Conservation (phyloP, 2,113 vertebrate species). For the Sula dactylatra region DNA sequence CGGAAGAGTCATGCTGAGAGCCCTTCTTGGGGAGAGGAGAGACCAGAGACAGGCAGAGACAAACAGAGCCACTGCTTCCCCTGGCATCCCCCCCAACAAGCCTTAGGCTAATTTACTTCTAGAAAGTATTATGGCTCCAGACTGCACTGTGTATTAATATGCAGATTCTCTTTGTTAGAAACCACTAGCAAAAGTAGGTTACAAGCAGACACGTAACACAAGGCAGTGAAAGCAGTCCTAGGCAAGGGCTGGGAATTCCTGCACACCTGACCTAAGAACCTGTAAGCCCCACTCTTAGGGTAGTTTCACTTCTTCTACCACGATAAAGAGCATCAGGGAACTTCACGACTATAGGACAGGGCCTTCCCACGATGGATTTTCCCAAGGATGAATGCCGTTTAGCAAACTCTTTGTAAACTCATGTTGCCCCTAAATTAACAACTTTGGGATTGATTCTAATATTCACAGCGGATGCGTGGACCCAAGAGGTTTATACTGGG, state of each 20-base stretch:
- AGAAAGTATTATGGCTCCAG: neutral
- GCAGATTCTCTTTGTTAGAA: neutral
- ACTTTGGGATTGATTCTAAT: neutral
- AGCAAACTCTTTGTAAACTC: neutral
- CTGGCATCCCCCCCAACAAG: neutral
- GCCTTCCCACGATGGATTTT: fast-evolving
- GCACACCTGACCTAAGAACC: neutral
- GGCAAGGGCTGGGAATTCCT: neutral
- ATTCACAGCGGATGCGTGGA: neutral
- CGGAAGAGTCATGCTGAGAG: fast-evolving
- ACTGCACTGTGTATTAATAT: neutral
- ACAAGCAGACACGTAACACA: neutral
- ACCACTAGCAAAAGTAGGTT: neutral
- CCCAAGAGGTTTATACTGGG: neutral
- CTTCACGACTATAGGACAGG: neutral
- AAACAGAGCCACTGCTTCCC: neutral
- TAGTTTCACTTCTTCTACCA: neutral
- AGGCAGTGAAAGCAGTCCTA: neutral
- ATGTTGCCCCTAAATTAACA: neutral
- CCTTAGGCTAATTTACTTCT: neutral
- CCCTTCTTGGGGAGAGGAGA: neutral
- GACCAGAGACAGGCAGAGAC: neutral
- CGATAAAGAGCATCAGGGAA: neutral
- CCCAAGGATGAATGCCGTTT: neutral
- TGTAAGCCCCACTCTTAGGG: neutral